Evolutionary conservation across 2,888 invertebrate species (phyloP).

Genomic region (Encarsia formosa): DNA sequence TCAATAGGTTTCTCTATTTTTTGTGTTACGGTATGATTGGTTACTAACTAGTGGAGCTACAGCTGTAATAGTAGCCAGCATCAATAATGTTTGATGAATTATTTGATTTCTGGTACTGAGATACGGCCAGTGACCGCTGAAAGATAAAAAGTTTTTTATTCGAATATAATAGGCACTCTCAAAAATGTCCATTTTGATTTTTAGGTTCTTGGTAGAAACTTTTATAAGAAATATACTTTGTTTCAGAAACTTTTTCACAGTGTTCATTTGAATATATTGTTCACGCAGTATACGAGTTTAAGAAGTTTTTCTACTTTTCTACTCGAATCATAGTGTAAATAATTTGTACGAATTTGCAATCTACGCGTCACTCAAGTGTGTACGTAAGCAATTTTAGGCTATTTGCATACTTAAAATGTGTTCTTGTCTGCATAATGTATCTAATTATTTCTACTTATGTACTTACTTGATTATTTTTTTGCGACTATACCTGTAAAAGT

Average conservation of each 20-base stretch:
- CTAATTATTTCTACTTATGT: background rate
- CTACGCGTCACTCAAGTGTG: background rate
- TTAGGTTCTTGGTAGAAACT: too few relatives aligned
- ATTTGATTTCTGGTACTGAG: background rate
- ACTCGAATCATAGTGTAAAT: too few relatives aligned
- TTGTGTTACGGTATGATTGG: too few relatives aligned
- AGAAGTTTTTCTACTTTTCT: too few relatives aligned
- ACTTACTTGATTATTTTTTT: too few relatives aligned
- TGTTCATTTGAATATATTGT: too few relatives aligned
- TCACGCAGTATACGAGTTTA: too few relatives aligned
- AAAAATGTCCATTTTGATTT: constrained; percentile 1
- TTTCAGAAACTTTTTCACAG: too few relatives aligned
- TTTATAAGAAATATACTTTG: too few relatives aligned
- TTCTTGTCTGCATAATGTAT: background rate
- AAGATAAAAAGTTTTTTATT: background rate
- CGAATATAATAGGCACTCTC: background rate
- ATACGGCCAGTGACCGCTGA: constrained; percentile 3
- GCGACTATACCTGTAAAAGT: too few relatives aligned
- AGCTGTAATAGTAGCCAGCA: background rate
- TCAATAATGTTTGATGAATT: background rate
- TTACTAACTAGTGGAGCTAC: constrained; percentile 2
- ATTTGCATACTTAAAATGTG: constrained; percentile 4
- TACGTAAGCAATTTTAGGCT: constrained; percentile 7
- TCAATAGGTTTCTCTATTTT: too few relatives aligned
- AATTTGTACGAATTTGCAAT: too few relatives aligned